Conservation (phyloP, 2,113 vertebrate genomes). For the Mesoclemmys tuberculata region DNA sequence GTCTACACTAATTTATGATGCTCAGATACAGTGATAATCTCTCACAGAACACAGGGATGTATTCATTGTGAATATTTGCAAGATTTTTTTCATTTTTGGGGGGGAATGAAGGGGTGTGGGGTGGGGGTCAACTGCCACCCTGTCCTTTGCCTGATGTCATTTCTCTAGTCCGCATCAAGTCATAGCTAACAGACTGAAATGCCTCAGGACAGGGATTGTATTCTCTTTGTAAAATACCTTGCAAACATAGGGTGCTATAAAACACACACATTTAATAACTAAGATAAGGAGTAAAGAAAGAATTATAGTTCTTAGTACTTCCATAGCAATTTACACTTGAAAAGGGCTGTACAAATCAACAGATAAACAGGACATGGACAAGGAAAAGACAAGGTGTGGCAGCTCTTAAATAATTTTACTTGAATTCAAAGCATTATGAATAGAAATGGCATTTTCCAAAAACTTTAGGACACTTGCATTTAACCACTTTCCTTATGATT, state of each 20-base stretch:
- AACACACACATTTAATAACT: neutral
- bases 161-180: neutral
- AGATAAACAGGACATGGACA: fast-evolving
- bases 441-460: neutral
- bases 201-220: neutral
- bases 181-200: neutral
- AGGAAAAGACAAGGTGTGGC: neutral
- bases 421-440: neutral
- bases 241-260: neutral
- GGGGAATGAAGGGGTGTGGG: no score
- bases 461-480: neutral
- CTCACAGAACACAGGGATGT: neutral
- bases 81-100: neutral
- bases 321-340: neutral
- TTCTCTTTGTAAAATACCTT: neutral
- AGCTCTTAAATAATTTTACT: neutral
- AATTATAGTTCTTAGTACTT: neutral
- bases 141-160: neutral
- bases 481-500: neutral
- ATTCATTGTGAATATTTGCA: neutral
- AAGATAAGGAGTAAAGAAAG: neutral
- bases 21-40: neutral
- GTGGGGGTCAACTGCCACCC: neutral
- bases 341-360: neutral
- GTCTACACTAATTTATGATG: neutral